Evolutionary conservation across 2,797 vertebrate genomes (phyloP), one percentile per base, ranked within the genome.

Genomic region (Gobio occitaniae): DNA sequence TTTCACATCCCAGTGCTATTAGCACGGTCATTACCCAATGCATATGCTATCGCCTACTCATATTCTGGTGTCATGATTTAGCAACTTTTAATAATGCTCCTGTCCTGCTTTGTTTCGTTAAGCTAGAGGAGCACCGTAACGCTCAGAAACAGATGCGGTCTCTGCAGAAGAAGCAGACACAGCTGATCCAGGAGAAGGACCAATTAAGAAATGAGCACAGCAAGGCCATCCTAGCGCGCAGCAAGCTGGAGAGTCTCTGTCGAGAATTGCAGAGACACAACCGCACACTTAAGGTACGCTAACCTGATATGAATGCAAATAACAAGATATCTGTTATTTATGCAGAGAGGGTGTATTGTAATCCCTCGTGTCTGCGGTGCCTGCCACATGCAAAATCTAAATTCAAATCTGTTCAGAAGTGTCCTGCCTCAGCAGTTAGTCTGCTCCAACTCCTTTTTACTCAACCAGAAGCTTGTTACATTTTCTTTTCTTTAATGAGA

Each of bases 161-260:
- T 72, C 89, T 99, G 88, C 98, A 99, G 94, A 99, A 98, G 95
- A 99, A 99, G 92, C 98, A 99, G 93, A 96, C 90, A 2, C 97
- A 98, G 94, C 91, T 99, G 88, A 96, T 98, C 44, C 97, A 99
- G 86, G 98, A 99, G 93, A 99, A 99, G 90, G 98, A 99, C 91
- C 97, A 97, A 90, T 94, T 99, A 90, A 96, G 98, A 50, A 97
- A 96, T 0, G 98, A 99, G 87, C 98, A 99, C 92, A 99, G 97
- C 95, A 99, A 98, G 89, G 98, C 98, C 80, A 95, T 99, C 90
- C 94, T 99, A 92, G 98, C 98, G 0, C 96, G 98, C 79, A 98
- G 98, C 95, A 99, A 99, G 86, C 95, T 99, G 86, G 98, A 99
- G 92, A 99, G 98, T 81, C 95, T 99, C 44, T 99, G 98, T 92